Evolutionary conservation across 1,140 invertebrate genomes (phyloP).

Genomic region (Ceratina australensis): DNA sequence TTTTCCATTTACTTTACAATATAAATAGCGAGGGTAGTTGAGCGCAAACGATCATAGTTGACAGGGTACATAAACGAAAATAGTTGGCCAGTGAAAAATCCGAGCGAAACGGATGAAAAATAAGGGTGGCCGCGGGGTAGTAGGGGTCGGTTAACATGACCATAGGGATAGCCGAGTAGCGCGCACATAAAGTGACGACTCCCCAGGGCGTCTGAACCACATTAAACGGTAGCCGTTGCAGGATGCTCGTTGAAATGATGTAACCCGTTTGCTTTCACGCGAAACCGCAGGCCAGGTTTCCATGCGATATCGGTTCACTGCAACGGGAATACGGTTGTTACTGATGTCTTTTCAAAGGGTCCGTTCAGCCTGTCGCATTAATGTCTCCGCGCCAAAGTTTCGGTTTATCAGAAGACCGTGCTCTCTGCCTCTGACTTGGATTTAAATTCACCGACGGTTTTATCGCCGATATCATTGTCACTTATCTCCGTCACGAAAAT

Average conservation of each 20-base stretch:
- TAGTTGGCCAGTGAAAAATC: not conserved
- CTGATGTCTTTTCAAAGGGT: not conserved
- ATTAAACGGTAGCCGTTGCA: slow-evolving; percentile 39
- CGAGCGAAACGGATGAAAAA: not conserved
- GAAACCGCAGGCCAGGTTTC: not conserved
- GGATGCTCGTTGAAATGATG: slow-evolving; percentile 25
- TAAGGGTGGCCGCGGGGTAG: not conserved
- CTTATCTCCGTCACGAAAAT: too few species aligned
- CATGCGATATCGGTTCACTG: not conserved
- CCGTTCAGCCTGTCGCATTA: not conserved
- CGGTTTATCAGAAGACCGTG: too few species aligned
- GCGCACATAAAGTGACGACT: slow-evolving; percentile 38
- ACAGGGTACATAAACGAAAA: slow-evolving; percentile 8
- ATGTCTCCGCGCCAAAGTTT: slow-evolving; percentile 16
- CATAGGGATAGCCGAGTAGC: slow-evolving; percentile 4
- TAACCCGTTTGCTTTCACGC: slow-evolving; percentile 20
- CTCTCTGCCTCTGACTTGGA: too few species aligned
- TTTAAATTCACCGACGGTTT: too few species aligned
- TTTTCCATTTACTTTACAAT: too few species aligned
- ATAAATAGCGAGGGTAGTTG: too few species aligned
- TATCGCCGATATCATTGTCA: too few species aligned
- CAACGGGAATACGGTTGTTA: slow-evolving; percentile 5
- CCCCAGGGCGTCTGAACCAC: slow-evolving; percentile 30
- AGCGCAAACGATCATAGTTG: too few species aligned
- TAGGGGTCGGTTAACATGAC: not conserved